phyloP scores from a whole-genome alignment of 2,113 vertebrate genomes.

The Notothenia rossii region DNA sequence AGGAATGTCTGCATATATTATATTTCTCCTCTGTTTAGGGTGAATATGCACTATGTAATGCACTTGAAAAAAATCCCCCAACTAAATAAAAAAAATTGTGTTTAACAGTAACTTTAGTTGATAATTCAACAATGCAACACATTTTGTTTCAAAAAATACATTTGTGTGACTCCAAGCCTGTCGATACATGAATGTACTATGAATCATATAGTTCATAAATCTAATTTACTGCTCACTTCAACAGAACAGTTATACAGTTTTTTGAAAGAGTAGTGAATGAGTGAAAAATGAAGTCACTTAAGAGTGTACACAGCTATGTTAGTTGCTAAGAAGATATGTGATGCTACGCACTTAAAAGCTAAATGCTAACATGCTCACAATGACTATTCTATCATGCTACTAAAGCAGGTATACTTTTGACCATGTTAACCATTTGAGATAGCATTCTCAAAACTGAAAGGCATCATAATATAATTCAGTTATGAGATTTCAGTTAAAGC shows the following conservation, averaged over 20 bases:
- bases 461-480: background rate
- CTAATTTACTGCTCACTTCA: background rate
- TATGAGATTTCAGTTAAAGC: background rate
- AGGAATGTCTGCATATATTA: background rate
- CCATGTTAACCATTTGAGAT: too few relatives aligned
- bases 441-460: too few relatives aligned
- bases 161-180: too few relatives aligned
- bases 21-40: background rate
- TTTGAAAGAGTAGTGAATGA: background rate
- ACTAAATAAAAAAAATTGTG: background rate
- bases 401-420: background rate
- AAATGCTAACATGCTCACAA: too few relatives aligned
- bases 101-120: background rate
- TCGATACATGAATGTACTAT: too few relatives aligned
- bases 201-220: too few relatives aligned
- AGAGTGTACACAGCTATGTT: background rate
- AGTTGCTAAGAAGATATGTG: too few relatives aligned
- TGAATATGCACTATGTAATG: background rate
- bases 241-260: background rate
- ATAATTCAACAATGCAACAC: background rate
- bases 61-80: too few relatives aligned
- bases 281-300: background rate
- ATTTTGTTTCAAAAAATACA: too few relatives aligned
- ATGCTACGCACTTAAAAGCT: too few relatives aligned
- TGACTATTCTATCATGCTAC: too few relatives aligned